These are phyloP conservation scores for Mimumesa dahlbomi DNA, from an alignment of 2,888 invertebrate genomes.

Conservation along the genomic window DNA sequence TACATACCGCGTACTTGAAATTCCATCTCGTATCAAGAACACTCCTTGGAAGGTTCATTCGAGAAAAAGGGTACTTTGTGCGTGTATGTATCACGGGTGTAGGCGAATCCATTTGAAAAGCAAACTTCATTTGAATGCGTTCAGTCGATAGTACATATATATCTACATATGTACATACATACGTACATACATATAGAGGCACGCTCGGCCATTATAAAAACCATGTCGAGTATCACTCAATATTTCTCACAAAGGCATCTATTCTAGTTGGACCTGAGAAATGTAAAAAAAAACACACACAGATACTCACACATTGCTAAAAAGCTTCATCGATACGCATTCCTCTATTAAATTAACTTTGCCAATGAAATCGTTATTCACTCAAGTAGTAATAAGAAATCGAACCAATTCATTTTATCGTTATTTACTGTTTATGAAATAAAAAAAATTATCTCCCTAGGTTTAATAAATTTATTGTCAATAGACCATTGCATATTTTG, in stretches of 20 bases:
- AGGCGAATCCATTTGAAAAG: conserved; percentile 51
- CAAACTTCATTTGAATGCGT: conserved; percentile 52
- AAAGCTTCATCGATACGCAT: too few relatives aligned
- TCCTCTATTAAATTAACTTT: too few relatives aligned
- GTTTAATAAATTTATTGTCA: too few relatives aligned
- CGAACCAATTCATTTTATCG: too few relatives aligned
- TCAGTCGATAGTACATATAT: conserved; percentile 33
- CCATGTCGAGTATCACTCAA: conserved; percentile 33
- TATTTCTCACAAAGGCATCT: conserved; percentile 2
- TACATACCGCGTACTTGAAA: conserved; percentile 38
- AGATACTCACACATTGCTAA: too few relatives aligned
- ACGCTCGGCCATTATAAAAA: conserved; percentile 30
- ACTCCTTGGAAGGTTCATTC: conserved; percentile 27
- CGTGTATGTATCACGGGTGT: conserved; percentile 20
- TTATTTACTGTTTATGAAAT: too few relatives aligned
- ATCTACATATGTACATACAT: conserved; percentile 31
- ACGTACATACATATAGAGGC: conserved; percentile 17
- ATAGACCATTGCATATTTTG: too few relatives aligned
- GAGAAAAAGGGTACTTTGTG: conserved; percentile 42
- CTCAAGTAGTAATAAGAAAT: too few relatives aligned
- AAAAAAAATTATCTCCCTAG: too few relatives aligned
- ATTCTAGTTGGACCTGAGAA: too few relatives aligned
- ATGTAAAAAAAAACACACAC: too few relatives aligned
- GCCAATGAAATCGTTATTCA: too few relatives aligned
- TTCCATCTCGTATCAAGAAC: conserved; percentile 41